Evolutionary conservation across 2,797 vertebrate genomes (phyloP).

Genomic region (Hyperoplus lanceolatus): DNA sequence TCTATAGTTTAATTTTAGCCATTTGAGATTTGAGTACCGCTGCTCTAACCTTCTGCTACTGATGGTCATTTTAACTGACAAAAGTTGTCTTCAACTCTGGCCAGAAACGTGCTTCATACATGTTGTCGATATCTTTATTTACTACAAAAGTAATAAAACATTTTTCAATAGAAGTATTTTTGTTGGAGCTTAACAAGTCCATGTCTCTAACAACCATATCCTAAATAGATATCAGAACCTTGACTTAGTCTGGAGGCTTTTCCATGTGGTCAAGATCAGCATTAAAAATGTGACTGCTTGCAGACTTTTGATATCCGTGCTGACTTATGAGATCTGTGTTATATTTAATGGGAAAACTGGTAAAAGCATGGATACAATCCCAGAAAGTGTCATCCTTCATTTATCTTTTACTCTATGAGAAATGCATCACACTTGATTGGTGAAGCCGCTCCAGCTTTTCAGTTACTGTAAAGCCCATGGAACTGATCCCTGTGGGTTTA

Average conservation of each 20-base stretch:
- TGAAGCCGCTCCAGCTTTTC: not conserved
- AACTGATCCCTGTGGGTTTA: not conserved
- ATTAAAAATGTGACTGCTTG: not conserved
- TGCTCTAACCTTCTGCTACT: not conserved
- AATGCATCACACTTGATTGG: not conserved
- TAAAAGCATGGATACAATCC: not conserved
- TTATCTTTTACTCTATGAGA: not conserved
- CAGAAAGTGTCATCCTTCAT: slow-evolving; percentile 12
- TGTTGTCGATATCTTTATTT: not conserved
- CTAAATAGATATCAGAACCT: not conserved
- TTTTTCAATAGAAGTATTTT: not conserved
- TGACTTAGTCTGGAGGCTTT: not conserved
- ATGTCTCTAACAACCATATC: rapidly evolving
- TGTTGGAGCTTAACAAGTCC: not conserved
- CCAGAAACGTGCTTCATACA: not conserved
- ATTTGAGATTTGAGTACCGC: not conserved
- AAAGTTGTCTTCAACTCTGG: not conserved
- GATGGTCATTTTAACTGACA: not conserved
- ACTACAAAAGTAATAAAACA: too few relatives aligned
- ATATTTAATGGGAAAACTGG: not conserved
- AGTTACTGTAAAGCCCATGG: not conserved
- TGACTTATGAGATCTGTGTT: not conserved
- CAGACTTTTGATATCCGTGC: not conserved
- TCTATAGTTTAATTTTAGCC: not conserved
- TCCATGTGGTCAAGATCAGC: not conserved